These are phyloP conservation scores for Papilio demoleus DNA, from an alignment of 2,888 invertebrate species.

Conservation along the genomic window DNA sequence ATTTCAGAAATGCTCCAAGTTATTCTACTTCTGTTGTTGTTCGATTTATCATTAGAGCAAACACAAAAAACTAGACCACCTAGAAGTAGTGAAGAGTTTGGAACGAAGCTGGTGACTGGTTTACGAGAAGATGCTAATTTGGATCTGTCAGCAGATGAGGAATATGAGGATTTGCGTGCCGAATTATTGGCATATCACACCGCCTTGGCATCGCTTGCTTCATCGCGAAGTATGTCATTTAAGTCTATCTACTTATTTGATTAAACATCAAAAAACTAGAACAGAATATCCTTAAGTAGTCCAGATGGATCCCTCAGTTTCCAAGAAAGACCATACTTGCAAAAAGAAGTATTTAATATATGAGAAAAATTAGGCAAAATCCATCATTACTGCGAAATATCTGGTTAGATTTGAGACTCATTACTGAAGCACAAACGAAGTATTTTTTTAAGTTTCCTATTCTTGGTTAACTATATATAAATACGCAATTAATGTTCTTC, in stretches of 20 bases:
- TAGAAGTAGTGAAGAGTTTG: slow-evolving; percentile 52
- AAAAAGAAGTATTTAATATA: too few relatives aligned
- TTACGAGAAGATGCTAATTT: slow-evolving; percentile 66
- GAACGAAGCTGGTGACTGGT: slow-evolving; percentile 53
- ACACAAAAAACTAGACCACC: slow-evolving; percentile 29
- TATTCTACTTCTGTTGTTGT: slow-evolving; percentile 27
- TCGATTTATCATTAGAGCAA: slow-evolving; percentile 14
- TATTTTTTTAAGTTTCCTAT: too few relatives aligned
- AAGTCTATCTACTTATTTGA: too few relatives aligned
- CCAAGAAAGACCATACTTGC: too few relatives aligned
- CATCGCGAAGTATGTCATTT: slow-evolving; percentile 41
- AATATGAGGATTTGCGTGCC: slow-evolving; percentile 75
- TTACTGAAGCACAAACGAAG: too few relatives aligned
- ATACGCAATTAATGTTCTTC: slow-evolving; percentile 39
- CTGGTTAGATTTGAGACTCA: too few relatives aligned
- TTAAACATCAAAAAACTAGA: too few relatives aligned
- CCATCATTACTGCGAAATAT: too few relatives aligned
- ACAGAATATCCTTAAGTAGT: too few relatives aligned
- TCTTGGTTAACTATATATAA: too few relatives aligned
- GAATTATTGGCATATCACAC: slow-evolving; percentile 73
- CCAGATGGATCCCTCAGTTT: too few relatives aligned
- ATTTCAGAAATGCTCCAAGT: slow-evolving; percentile 30
- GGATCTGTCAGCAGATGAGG: slow-evolving; percentile 70
- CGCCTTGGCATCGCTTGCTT: slow-evolving; percentile 60
- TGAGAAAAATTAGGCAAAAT: too few relatives aligned